Conservation (phyloP, 2,797 vertebrate species). For the Chlorospingus semifuscus region DNA sequence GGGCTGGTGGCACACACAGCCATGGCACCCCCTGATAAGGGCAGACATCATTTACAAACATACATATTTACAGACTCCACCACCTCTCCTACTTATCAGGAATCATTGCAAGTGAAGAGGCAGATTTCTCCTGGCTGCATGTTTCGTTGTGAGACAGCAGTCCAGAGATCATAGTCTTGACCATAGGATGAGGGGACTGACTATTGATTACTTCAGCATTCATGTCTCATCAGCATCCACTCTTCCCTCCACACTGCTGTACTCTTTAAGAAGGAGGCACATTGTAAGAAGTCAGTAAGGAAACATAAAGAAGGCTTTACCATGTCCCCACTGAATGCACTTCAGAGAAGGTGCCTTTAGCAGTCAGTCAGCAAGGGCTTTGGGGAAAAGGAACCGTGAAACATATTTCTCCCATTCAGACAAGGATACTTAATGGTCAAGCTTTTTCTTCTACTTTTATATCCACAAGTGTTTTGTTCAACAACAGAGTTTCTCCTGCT, state of each 20-base stretch:
- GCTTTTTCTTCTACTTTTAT: background rate
- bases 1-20: rapidly evolving
- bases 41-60: background rate
- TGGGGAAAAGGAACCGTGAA: background rate
- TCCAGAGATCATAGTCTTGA: background rate
- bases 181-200: background rate
- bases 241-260: background rate
- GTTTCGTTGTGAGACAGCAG: background rate
- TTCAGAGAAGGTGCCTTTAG: background rate
- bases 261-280: background rate
- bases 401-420: background rate
- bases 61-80: background rate
- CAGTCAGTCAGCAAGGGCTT: background rate
- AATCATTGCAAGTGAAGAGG: background rate
- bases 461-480: background rate
- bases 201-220: background rate
- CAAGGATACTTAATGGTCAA: background rate
- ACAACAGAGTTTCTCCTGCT: background rate
- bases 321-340: background rate
- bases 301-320: background rate
- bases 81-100: background rate
- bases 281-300: background rate
- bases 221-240: background rate
- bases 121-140: background rate
- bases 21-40: rapidly evolving